Percentiles rank a stretch among this genome's conserved stretches.
Evolutionary conservation across 2,888 invertebrate species (phyloP).

Genomic region (Pecten maximus): DNA sequence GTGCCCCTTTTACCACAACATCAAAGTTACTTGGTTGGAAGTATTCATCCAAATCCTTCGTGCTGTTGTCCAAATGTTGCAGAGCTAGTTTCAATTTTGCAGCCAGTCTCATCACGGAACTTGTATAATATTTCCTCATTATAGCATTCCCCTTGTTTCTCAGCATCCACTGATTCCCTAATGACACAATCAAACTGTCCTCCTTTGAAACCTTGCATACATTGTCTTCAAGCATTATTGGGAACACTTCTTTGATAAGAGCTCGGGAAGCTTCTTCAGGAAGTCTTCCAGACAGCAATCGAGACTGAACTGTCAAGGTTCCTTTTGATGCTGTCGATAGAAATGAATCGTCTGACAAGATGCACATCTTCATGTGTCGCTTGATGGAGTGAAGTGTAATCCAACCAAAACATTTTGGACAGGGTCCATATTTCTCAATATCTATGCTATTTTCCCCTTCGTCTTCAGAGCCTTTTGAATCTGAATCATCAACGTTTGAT

Average conservation of each 20-base stretch:
- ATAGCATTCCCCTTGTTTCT: constrained; percentile 49
- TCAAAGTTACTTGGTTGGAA: constrained; percentile 55
- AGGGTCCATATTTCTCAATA: constrained; percentile 54
- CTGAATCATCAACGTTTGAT: constrained; percentile 4
- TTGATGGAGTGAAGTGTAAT: constrained; percentile 38
- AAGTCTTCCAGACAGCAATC: constrained; percentile 49
- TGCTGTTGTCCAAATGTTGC: constrained; percentile 39
- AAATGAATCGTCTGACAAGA: not conserved
- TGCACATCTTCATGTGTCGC: constrained; percentile 51
- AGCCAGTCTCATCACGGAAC: constrained; percentile 50
- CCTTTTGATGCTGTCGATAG: not conserved
- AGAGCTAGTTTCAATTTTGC: constrained; percentile 47
- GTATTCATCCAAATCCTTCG: constrained; percentile 40
- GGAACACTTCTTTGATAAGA: constrained; percentile 54
- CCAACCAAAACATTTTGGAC: constrained; percentile 58
- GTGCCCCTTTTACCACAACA: constrained; percentile 50
- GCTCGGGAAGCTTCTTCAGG: constrained; percentile 47
- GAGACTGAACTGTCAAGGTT: constrained; percentile 52
- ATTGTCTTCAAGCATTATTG: constrained; percentile 57
- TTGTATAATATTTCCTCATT: constrained; percentile 57
- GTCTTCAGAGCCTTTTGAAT: not conserved
- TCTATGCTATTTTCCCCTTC: constrained; percentile 36
- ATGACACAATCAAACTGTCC: constrained; percentile 50
- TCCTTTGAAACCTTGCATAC: constrained; percentile 46
- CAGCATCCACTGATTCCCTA: constrained; percentile 55